Conservation (phyloP, 2,797 vertebrate genomes). For the Microctenopoma stevenorrisi region DNA sequence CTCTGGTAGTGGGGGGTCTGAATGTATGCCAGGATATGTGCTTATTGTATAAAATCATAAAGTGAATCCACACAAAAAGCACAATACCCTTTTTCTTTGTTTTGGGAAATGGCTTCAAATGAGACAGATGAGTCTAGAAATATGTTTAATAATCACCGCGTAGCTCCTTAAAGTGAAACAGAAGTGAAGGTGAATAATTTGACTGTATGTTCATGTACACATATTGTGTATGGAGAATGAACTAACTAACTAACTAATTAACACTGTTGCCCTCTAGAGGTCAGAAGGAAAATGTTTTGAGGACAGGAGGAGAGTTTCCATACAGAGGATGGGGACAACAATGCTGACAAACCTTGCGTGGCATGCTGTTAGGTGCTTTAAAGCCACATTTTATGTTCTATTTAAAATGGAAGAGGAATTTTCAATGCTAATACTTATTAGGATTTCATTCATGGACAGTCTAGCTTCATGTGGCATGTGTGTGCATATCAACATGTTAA, state of each 20-base stretch:
- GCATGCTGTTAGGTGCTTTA: neutral
- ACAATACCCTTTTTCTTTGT: neutral
- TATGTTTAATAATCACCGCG: conserved; percentile 9
- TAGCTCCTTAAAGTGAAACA: conserved; percentile 21
- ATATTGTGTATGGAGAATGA: neutral
- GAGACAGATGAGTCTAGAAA: conserved; percentile 11
- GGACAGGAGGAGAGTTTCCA: conserved; percentile 1
- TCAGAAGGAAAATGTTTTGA: conserved; percentile 17
- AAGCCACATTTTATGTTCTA: neutral
- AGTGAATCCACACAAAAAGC: neutral
- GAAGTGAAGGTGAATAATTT: neutral
- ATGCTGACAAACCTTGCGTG: neutral
- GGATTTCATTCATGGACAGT: conserved; percentile 6
- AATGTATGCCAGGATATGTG: neutral
- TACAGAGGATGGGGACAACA: neutral
- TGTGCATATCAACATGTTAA: conserved; percentile 36
- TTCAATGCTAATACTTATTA: neutral
- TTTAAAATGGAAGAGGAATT: neutral
- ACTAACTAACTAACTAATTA: neutral
- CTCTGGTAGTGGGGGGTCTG: conserved; percentile 6
- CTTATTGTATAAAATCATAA: neutral
- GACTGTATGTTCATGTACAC: neutral
- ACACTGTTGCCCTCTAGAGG: conserved; percentile 39
- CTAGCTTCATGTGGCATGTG: conserved; percentile 10
- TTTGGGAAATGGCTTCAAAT: conserved; percentile 14